phyloP scores from a whole-genome alignment of 37 sponge, comb jelly and placozoan genomes.

The Axinella damicornis region DNA sequence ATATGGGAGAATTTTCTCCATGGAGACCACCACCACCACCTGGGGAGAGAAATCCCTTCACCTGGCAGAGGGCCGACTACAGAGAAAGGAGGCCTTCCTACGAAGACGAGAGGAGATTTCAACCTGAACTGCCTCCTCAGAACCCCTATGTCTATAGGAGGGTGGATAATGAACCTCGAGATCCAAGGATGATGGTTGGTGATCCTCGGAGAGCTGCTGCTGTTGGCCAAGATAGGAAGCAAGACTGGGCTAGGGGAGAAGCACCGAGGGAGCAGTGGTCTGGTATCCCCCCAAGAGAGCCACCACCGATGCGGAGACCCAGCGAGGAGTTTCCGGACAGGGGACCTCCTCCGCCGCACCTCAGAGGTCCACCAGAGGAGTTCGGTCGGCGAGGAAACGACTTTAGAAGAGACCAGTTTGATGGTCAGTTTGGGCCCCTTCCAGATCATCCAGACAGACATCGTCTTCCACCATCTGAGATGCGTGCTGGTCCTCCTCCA shows the following conservation, averaged over 20 bases:
- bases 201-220: constrained; percentile 34
- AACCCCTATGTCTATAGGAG: constrained; percentile 38
- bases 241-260: not conserved
- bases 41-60: constrained; percentile 29
- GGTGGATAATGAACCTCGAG: constrained; percentile 5
- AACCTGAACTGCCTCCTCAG: not conserved
- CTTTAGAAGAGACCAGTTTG: not conserved
- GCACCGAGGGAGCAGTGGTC: not conserved
- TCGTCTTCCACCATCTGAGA: no score
- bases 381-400: not conserved
- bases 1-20: not conserved
- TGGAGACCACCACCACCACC: not conserved
- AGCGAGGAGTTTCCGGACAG: not conserved
- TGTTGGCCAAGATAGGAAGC: not conserved
- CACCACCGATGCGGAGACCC: not conserved
- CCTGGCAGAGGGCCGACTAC: constrained; percentile 49
- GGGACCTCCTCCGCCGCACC: not conserved
- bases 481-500: no score
- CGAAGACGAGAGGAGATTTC: constrained; percentile 20
- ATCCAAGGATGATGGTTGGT: not conserved
- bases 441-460: not conserved
- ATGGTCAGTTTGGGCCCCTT: constrained; percentile 11
- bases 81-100: constrained; percentile 6
- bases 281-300: not conserved
- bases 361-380: constrained; percentile 1